Percentiles rank a stretch among this genome's conserved stretches.
Conservation (phyloP, 1,140 invertebrate genomes). For the Drosophila kohkoa region DNA sequence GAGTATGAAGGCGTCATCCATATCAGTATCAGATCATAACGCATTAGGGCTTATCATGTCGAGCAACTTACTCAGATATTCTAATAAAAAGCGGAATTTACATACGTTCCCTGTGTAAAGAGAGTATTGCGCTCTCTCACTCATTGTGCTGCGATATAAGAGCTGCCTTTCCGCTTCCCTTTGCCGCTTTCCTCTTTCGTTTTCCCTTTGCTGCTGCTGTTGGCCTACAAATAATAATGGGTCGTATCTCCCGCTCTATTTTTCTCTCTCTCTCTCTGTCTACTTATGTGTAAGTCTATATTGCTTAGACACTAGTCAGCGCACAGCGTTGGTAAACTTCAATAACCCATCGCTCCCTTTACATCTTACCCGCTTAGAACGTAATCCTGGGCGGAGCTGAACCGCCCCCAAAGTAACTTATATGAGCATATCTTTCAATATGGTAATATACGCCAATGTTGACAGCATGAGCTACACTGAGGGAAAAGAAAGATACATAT, state of each 20-base stretch:
- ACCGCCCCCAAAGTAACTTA: too few relatives aligned
- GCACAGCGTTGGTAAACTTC: conserved; percentile 34
- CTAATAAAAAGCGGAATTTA: conserved; percentile 74
- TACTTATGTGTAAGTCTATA: conserved; percentile 23
- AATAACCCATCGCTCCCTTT: conserved; percentile 13
- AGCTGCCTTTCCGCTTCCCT: conserved; percentile 8
- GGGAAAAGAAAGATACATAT: conserved; percentile 7
- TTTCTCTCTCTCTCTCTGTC: not conserved
- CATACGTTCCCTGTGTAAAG: conserved; percentile 23
- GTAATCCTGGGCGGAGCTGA: conserved; percentile 5
- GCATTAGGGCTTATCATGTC: conserved; percentile 72
- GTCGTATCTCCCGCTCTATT: conserved; percentile 6
- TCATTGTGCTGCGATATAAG: not conserved
- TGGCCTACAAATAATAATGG: conserved; percentile 62
- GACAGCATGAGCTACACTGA: conserved; percentile 20
- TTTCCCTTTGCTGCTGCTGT: conserved; percentile 37
- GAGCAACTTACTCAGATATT: conserved; percentile 52
- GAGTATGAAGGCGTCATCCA: conserved; percentile 55
- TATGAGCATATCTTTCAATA: conserved; percentile 53
- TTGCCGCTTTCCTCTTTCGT: not conserved
- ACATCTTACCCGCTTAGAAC: not conserved
- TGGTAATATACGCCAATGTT: conserved; percentile 60
- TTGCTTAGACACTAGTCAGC: conserved; percentile 44
- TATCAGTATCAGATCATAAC: conserved; percentile 76
- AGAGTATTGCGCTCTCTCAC: conserved; percentile 4